Conservation (phyloP, 2,797 vertebrate genomes). For the Argentina silus region DNA sequence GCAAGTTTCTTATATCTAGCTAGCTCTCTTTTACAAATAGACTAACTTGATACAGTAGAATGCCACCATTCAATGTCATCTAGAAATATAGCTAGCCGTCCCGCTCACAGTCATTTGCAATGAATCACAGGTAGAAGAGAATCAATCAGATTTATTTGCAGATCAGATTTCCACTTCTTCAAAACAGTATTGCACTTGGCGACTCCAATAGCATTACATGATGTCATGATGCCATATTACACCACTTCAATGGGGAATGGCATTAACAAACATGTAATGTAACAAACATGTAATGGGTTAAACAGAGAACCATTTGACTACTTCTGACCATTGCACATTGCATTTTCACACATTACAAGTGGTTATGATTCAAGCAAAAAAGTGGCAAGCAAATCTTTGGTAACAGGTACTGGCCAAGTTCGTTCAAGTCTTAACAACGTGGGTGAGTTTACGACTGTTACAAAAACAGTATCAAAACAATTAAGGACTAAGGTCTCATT, state of each 20-base stretch:
- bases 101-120: too few relatives aligned
- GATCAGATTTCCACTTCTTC: slow-evolving; percentile 12
- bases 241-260: not conserved
- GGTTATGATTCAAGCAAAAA: not conserved
- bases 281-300: not conserved
- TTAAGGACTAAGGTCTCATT: too few relatives aligned
- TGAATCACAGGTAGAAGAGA: too few relatives aligned
- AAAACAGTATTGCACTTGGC: not conserved
- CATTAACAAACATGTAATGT: not conserved
- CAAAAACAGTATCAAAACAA: not conserved
- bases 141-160: slow-evolving; percentile 9
- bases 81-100: too few relatives aligned
- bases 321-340: not conserved
- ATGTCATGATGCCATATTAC: not conserved
- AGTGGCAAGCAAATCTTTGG: not conserved
- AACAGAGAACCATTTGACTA: not conserved
- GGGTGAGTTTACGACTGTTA: not conserved
- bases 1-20: too few relatives aligned
- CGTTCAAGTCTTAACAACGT: not conserved
- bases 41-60: too few relatives aligned
- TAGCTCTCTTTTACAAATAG: too few relatives aligned
- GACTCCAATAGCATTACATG: too few relatives aligned
- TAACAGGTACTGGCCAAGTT: slow-evolving; percentile 2
- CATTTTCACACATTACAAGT: not conserved
- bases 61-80: too few relatives aligned